These are phyloP conservation scores for Tachina lurida DNA, from an alignment of 2,888 invertebrate genomes.

Conservation along the genomic window DNA sequence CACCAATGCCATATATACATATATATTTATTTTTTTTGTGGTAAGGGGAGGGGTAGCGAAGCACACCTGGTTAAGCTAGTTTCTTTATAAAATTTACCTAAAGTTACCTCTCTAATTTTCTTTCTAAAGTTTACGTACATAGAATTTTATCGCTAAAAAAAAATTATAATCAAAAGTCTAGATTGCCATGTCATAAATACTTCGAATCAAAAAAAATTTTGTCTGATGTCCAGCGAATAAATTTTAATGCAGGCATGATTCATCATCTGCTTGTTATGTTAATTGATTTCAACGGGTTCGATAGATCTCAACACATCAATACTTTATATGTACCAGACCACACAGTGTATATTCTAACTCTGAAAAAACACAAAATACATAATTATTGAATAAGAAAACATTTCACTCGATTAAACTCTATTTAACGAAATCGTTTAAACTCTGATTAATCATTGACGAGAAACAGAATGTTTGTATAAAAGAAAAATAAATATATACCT, in stretches of 20 bases:
- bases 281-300: slow-evolving; percentile 34
- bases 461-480: background rate
- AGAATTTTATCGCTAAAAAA: no score
- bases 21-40: no score
- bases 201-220: background rate
- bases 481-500: background rate
- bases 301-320: background rate
- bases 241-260: slow-evolving; percentile 50
- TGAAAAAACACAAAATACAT: background rate
- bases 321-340: slow-evolving; percentile 59
- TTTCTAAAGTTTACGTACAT: no score
- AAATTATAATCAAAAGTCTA: no score
- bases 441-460: slow-evolving; percentile 11
- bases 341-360: slow-evolving; percentile 8
- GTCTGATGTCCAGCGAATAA: slow-evolving; percentile 28
- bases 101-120: no score
- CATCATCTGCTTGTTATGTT: slow-evolving; percentile 52
- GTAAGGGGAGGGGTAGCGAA: no score
- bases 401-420: background rate
- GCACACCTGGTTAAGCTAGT: no score
- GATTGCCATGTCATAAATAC: no score
- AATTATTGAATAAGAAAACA: background rate
- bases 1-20: no score
- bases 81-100: no score
- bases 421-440: slow-evolving; percentile 35